Conservation (phyloP, 2,113 vertebrate genomes). For the Harpagus bidentatus region DNA sequence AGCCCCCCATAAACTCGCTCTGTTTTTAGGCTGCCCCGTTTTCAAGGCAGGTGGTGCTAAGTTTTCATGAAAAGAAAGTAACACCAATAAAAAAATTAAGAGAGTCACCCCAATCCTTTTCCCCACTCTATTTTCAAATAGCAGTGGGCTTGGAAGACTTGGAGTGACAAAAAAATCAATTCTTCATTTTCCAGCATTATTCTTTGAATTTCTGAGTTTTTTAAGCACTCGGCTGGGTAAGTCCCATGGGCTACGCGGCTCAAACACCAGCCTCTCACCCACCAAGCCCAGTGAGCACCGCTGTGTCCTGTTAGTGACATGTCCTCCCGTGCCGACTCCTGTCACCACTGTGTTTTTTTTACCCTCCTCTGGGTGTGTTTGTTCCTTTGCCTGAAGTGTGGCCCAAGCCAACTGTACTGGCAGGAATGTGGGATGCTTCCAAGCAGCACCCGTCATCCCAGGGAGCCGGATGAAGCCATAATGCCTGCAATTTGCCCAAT, state of each 20-base stretch:
- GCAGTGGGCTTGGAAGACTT: fast-evolving
- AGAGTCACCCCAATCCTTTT: neutral
- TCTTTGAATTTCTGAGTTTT: neutral
- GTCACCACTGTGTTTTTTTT: neutral
- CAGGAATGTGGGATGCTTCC: neutral
- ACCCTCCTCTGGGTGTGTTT: neutral
- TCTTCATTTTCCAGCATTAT: neutral
- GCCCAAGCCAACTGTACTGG: neutral
- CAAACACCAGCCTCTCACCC: neutral
- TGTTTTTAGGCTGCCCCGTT: neutral
- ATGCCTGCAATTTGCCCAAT: fast-evolving
- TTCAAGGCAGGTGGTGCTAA: neutral
- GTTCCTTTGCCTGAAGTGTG: neutral
- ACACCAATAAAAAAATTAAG: neutral
- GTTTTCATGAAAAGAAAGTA: neutral
- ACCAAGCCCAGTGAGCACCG: fast-evolving
- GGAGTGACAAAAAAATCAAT: fast-evolving
- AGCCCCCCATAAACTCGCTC: fast-evolving
- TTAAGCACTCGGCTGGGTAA: fast-evolving
- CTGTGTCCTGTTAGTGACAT: fast-evolving
- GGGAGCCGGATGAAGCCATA: neutral
- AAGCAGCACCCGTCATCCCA: neutral
- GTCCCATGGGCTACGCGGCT: neutral
- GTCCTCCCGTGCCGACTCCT: neutral
- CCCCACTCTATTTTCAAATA: neutral